phyloP scores from a whole-genome alignment of 2,888 invertebrate genomes.

The Coenonympha arcania region DNA sequence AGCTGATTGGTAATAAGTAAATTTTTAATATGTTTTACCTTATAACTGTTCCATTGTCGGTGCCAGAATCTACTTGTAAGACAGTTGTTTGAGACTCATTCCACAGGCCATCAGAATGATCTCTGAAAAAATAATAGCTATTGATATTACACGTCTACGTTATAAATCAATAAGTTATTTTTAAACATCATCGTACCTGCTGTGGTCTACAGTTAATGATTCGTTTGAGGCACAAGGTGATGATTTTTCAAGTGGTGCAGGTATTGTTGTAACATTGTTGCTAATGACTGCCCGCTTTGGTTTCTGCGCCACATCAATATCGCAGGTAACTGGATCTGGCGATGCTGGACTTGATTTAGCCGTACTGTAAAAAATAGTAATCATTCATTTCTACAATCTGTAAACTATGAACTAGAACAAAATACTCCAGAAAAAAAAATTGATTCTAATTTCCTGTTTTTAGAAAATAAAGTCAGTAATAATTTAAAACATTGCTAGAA shows the following conservation, averaged over 20 bases:
- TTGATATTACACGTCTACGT: not conserved
- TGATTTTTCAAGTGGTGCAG: conserved; percentile 67
- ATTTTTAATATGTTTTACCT: conserved; percentile 40
- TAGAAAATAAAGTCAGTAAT: too few relatives aligned
- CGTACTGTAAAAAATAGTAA: conserved; percentile 60
- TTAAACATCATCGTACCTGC: conserved; percentile 48
- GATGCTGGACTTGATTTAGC: conserved; percentile 80
- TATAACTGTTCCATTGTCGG: conserved; percentile 77
- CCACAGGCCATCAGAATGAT: conserved; percentile 91
- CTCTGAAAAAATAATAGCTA: conserved; percentile 55
- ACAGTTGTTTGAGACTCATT: conserved; percentile 92
- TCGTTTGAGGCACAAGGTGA: conserved; percentile 88
- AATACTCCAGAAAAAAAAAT: too few relatives aligned
- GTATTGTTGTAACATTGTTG: conserved; percentile 51
- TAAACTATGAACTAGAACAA: too few relatives aligned
- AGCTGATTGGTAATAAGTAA: not conserved
- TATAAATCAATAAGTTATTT: not conserved
- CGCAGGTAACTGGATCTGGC: conserved; percentile 56
- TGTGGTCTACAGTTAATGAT: conserved; percentile 84
- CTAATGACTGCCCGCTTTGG: conserved; percentile 45
- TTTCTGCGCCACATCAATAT: conserved; percentile 47
- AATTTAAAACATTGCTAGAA: too few relatives aligned
- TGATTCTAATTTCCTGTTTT: too few relatives aligned
- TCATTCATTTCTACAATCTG: too few relatives aligned
- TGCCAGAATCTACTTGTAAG: conserved; percentile 81